Percentiles rank a stretch among this genome's conserved stretches.
Conservation (phyloP, 2,888 invertebrate genomes). For the Chrysolina americana region DNA sequence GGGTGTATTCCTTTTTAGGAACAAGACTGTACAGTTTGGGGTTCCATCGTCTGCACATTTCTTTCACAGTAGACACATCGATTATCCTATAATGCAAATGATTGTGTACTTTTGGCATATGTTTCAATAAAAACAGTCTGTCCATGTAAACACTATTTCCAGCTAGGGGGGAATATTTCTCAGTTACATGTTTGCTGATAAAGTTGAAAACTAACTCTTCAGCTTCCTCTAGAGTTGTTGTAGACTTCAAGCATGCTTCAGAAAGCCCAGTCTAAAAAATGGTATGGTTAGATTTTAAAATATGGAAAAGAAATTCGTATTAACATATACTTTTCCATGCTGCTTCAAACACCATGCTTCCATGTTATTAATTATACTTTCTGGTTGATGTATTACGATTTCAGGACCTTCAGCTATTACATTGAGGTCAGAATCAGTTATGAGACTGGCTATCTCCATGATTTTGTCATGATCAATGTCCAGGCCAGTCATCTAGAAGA, state of each 20-base stretch:
- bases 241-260: constrained; percentile 80
- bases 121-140: constrained; percentile 83
- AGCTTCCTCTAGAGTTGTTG: constrained; percentile 76
- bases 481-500: constrained; percentile 88
- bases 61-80: constrained; percentile 93
- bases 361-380: constrained; percentile 83
- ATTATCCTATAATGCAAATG: constrained; percentile 87
- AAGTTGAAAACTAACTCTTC: constrained; percentile 82
- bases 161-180: constrained; percentile 81
- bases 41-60: constrained; percentile 86
- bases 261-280: constrained; percentile 84
- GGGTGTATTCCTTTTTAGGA: constrained; percentile 77
- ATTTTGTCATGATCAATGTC: constrained; percentile 84
- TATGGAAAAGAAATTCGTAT: not conserved
- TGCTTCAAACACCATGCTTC: constrained; percentile 86
- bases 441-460: constrained; percentile 90
- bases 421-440: constrained; percentile 87
- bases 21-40: constrained; percentile 72
- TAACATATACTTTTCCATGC: constrained; percentile 79
- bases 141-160: constrained; percentile 94
- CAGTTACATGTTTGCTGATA: constrained; percentile 73
- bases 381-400: constrained; percentile 84
- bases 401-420: constrained; percentile 83
- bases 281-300: constrained; percentile 15
- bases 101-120: constrained; percentile 78